phyloP scores from a whole-genome alignment of 2,113 vertebrate species.

The Piprites chloris region DNA sequence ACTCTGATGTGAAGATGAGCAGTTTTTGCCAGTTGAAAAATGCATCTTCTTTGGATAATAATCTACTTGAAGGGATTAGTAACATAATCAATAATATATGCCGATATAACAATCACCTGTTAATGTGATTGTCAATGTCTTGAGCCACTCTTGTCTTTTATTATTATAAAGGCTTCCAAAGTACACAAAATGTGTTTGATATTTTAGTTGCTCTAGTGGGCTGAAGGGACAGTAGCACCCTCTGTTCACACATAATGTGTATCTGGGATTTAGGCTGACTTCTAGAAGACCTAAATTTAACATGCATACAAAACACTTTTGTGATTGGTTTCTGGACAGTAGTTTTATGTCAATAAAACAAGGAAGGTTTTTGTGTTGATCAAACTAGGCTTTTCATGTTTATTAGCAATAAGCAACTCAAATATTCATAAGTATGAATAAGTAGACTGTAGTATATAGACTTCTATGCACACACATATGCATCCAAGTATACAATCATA shows the following conservation, averaged over 20 bases:
- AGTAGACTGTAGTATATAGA: not conserved
- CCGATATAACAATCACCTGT: too few relatives aligned
- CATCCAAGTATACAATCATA: not conserved
- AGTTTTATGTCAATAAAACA: not conserved
- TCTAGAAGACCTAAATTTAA: not conserved
- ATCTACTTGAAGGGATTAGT: not conserved
- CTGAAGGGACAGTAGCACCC: not conserved
- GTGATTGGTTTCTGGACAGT: not conserved
- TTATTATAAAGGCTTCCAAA: not conserved
- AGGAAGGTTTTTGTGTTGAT: not conserved
- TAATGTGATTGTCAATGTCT: not conserved
- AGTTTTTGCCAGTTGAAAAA: not conserved
- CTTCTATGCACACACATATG: not conserved
- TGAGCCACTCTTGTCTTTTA: not conserved
- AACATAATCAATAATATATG: not conserved
- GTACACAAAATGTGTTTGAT: not conserved
- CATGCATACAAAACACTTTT: rapidly evolving
- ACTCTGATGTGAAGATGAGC: not conserved
- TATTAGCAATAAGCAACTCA: not conserved
- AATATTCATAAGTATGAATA: not conserved
- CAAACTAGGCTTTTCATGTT: not conserved
- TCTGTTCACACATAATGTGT: not conserved
- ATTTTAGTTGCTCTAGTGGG: not conserved
- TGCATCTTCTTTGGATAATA: not conserved
- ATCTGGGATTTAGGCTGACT: not conserved